A percentile compares a stretch with the other conserved stretches of the same genome.
phyloP scores from a whole-genome alignment of 2,888 invertebrate genomes.

The Trimorus sp. region DNA sequence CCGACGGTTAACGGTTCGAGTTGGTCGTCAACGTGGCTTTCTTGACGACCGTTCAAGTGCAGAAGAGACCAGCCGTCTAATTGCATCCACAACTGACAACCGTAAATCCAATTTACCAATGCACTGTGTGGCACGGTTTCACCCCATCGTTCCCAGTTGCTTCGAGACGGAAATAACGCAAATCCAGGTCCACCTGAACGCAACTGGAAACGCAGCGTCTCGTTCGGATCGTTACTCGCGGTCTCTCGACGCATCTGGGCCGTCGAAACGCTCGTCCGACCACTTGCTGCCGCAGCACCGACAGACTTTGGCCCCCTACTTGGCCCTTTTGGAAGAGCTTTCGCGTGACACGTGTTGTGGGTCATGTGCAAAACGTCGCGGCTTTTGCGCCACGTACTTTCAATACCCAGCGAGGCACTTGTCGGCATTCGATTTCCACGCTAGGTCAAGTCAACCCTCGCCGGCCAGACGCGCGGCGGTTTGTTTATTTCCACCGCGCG shows the following conservation, averaged over 20 bases:
- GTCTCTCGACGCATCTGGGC: no score
- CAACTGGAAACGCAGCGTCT: constrained; percentile 35
- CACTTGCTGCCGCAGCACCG: no score
- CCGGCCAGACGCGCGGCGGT: constrained; percentile 34
- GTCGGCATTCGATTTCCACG: constrained; percentile 70
- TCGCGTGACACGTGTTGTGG: constrained; percentile 41
- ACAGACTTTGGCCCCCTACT: no score
- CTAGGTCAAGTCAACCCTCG: constrained; percentile 63
- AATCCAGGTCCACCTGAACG: constrained; percentile 35
- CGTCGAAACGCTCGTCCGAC: no score
- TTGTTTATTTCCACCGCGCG: constrained; percentile 51
- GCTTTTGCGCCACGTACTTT: constrained; percentile 63
- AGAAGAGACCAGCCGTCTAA: neutral
- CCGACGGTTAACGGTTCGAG: constrained; percentile 3
- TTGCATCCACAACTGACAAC: neutral
- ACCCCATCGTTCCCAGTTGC: constrained; percentile 32
- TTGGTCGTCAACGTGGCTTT: neutral
- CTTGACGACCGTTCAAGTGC: no score
- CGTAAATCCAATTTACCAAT: constrained; percentile 13
- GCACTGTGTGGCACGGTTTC: constrained; percentile 14
- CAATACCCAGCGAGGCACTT: constrained; percentile 32
- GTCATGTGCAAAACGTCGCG: constrained; percentile 49
- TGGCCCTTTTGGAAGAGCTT: no score
- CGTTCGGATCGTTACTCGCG: constrained; percentile 31
- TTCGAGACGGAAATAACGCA: constrained; percentile 32